Evolutionary conservation across 92 coral and sea anemone species (phyloP), one percentile per base, ranked within the genome.

Genomic region (Heliopora coerulea): DNA sequence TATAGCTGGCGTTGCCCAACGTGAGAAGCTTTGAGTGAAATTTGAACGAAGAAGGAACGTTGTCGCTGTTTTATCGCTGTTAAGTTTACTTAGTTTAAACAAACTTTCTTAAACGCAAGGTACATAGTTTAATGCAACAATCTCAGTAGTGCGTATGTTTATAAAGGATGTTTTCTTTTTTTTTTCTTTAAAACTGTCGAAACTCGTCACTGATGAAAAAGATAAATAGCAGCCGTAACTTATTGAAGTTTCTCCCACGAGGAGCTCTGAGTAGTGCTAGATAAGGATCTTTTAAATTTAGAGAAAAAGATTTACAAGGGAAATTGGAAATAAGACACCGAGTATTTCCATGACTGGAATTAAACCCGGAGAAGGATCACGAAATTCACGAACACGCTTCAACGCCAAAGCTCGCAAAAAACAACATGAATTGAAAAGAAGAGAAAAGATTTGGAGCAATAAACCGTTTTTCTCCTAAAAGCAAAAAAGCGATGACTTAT

Each of bases 231-330:
- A 70, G 63, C 77, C 58, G 77, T 19, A 3, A 54, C n/a, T 50
- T 70, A 52, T 33, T 70, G 31, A 32, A 31, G 62, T 10, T 52
- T 56, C 77, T 70, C 77, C 58, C 77, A 70, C 77, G 77, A n/a
- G n/a, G n/a, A 23, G 28, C 12, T 14, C 27, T 26, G 0, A 8
- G 35, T 12, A 29, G 34, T 24, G 4, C 12, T 1, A 12, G 62
- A 70, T 70, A 52, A 70, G 23, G 24, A 70, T 70, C 60, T 50
- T 54, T 19, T 27, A 0, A 11, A 17, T 42, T 46, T 42, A 46
- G 30, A 28, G 61, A 23, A 56, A 56, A 37, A 12, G 12, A 4
- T 4, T 37, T 37, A 4, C 42, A 37, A 37, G 42, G 12, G 42
- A 37, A 37, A 37, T 37, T 12, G 12, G 5, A 12, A 37, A 37